Evolutionary conservation across 2,888 invertebrate species (phyloP), one percentile per base, ranked within the genome.

Genomic region (Orchesellides sinensis): DNA sequence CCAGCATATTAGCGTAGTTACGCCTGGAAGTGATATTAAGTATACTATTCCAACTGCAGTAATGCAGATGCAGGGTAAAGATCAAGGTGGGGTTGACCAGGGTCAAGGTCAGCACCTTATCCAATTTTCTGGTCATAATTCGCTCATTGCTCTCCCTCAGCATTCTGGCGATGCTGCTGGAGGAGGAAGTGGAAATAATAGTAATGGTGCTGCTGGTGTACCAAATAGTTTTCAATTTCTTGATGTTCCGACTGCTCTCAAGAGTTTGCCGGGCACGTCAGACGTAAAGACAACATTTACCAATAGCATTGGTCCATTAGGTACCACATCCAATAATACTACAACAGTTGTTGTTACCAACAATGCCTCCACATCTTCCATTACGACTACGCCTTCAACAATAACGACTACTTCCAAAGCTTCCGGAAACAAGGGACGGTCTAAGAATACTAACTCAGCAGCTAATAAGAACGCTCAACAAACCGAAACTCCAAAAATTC

Each of bases 1-100:
- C 35, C 82, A 83, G 40, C 83, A 83, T 59, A 83, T 83, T 56
- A 35, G 75, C 6, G 83, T 83, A 21, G 83, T 83, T 17, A 77
- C 81, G n/a, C 83, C 83, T 56, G 83, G 77, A 77, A 83, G 83
- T 83, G 83, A 83, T 83, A 83, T 77, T 29, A 83, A 83, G 77
- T 83, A 83, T 83, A 83, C 72, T 75, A 77, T 83, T 72, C 83
- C 83, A 27, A 70, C 83, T 54, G 70, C 77, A 72, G 54, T 77
- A 25, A 83, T 83, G 77, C 83, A 70, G 56, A 77, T 83, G 65
- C 82, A 82, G 82, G 75, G 75, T 75, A 81, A 81, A 81, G 81
- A 81, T n/a, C 80, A 73, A 63, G 63, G 52, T n/a, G 81, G 63
- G 54, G 25, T 79, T 4, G 68, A 63, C 63, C 66, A 70, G 54